Evolutionary conservation across 1,140 invertebrate species (phyloP).

Genomic region (Venustaconcha ellipsiformis): DNA sequence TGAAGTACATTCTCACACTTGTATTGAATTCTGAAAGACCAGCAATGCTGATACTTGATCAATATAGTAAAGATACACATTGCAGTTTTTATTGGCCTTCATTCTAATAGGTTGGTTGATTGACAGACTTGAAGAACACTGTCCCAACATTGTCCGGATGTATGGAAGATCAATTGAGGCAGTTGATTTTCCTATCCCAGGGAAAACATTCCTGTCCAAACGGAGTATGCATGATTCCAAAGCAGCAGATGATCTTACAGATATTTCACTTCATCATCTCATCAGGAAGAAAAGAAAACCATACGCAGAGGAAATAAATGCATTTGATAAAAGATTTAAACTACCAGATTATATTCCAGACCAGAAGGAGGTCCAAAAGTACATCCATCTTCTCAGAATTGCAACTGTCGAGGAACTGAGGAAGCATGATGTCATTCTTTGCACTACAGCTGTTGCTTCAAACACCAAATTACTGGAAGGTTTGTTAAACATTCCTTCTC

Average conservation of each 20-base stretch:
- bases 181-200: slow-evolving; percentile 31
- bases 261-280: slow-evolving; percentile 40
- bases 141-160: slow-evolving; percentile 36
- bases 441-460: slow-evolving; percentile 24
- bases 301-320: slow-evolving; percentile 30
- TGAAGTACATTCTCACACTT: too few species aligned
- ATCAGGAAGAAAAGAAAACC: slow-evolving; percentile 36
- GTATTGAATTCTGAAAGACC: too few species aligned
- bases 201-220: slow-evolving; percentile 7
- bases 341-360: not conserved
- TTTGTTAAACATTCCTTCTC: too few species aligned
- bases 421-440: slow-evolving; percentile 28
- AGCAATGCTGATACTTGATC: not conserved
- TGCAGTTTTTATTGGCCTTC: too few species aligned
- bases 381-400: slow-evolving; percentile 9
- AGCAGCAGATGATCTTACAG: slow-evolving; percentile 9
- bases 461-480: slow-evolving; percentile 25
- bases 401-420: slow-evolving; percentile 19
- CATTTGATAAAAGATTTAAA: slow-evolving; percentile 32
- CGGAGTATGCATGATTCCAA: slow-evolving; percentile 13
- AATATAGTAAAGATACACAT: slow-evolving; percentile 5
- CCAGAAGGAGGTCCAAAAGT: slow-evolving; percentile 11
- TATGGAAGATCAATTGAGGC: slow-evolving; percentile 33
- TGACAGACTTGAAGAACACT: slow-evolving; percentile 22
- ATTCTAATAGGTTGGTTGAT: slow-evolving; percentile 38